Percentiles rank a stretch among this genome's conserved stretches.
phyloP scores from a whole-genome alignment of 2,113 vertebrate genomes.

The Anolis carolinensis region DNA sequence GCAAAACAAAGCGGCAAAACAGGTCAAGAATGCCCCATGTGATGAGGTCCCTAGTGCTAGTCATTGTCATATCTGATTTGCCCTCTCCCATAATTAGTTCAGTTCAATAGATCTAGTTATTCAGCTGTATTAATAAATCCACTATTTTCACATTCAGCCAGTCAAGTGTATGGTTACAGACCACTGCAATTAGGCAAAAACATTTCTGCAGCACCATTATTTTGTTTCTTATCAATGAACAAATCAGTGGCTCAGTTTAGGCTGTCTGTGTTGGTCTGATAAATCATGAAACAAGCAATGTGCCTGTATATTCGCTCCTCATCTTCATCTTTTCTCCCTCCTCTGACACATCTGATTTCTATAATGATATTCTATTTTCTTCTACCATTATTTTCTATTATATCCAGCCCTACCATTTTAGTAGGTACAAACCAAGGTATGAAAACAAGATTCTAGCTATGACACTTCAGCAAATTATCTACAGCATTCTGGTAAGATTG shows the following conservation, averaged over 20 bases:
- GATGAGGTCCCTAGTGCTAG: no score
- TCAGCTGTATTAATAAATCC: neutral
- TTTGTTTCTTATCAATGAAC: neutral
- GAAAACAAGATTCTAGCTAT: neutral
- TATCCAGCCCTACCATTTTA: neutral
- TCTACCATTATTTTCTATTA: neutral
- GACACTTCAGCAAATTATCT: neutral
- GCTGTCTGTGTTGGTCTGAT: no score
- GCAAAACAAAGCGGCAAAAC: no score
- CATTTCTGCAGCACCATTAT: neutral
- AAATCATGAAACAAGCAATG: neutral
- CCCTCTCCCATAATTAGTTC: neutral
- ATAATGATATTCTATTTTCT: neutral
- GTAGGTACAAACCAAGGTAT: neutral
- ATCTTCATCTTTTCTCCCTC: neutral
- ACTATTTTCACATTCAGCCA: neutral
- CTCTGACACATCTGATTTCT: neutral
- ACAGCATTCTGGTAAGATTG: neutral
- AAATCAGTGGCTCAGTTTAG: neutral
- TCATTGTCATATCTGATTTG: no score
- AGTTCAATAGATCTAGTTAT: neutral
- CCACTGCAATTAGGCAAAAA: no score
- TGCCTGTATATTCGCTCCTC: neutral
- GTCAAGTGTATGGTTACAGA: no score
- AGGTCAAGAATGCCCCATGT: no score